A percentile compares a stretch with the other conserved stretches of the same genome.
Evolutionary conservation across 2,888 invertebrate species (phyloP).

Genomic region (Taphrorychus bicolor): DNA sequence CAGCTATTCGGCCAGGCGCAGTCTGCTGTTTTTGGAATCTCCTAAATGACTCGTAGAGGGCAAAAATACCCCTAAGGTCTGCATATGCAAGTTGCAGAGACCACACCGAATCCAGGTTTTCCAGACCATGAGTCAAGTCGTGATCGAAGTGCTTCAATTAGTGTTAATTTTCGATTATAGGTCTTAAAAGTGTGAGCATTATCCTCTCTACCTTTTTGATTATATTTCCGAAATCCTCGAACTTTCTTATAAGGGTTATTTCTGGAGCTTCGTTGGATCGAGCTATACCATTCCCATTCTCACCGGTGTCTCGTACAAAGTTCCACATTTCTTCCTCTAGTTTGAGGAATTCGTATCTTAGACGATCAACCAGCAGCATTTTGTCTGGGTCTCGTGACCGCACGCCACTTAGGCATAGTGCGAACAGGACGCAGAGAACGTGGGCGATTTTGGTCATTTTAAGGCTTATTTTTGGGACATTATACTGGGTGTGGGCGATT

Average conservation of each 20-base stretch:
- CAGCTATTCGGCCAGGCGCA: conserved; percentile 53
- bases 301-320: conserved; percentile 44
- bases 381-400: conserved; percentile 39
- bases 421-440: neutral
- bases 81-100: conserved; percentile 70
- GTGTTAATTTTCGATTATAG: neutral
- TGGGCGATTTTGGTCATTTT: neutral
- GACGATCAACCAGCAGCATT: conserved; percentile 62
- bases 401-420: neutral
- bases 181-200: no score
- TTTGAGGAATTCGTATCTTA: conserved; percentile 66
- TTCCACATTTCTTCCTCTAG: conserved; percentile 64
- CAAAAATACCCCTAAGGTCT: conserved; percentile 69
- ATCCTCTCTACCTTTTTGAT: conserved; percentile 60
- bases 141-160: conserved; percentile 41
- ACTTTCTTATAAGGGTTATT: conserved; percentile 64
- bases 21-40: conserved; percentile 64
- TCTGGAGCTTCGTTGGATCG: conserved; percentile 56
- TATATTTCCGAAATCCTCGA: conserved; percentile 64
- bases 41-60: conserved; percentile 72
- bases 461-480: no score
- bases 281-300: conserved; percentile 35
- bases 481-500: no score
- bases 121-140: conserved; percentile 46
- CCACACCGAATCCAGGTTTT: conserved; percentile 62